These are phyloP conservation scores for Neopelma chrysocephalum DNA, from an alignment of 2,797 vertebrate species.

Conservation along the genomic window DNA sequence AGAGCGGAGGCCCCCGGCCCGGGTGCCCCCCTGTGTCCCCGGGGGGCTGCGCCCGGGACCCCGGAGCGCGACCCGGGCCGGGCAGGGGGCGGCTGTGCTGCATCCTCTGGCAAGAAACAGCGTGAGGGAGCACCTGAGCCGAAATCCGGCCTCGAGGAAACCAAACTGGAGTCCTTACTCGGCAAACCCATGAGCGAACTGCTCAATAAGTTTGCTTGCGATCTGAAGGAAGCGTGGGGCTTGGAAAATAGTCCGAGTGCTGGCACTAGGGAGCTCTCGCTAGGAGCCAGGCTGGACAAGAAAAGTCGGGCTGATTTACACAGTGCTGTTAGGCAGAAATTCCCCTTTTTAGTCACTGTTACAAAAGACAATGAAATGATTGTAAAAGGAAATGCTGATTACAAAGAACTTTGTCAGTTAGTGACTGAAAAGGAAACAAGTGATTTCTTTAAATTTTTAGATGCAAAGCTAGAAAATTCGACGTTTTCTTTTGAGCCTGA, in stretches of 20 bases:
- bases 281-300: constrained; percentile 86
- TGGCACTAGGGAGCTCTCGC: constrained; percentile 66
- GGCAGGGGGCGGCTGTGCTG: neutral
- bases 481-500: constrained; percentile 88
- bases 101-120: neutral
- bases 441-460: constrained; percentile 91
- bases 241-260: neutral
- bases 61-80: neutral
- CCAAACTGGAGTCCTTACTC: constrained; percentile 75
- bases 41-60: accelerated
- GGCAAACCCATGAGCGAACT: constrained; percentile 73
- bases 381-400: constrained; percentile 85
- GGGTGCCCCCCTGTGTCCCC: neutral
- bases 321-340: constrained; percentile 83
- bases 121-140: neutral
- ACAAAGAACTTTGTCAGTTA: constrained; percentile 83
- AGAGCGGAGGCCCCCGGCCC: neutral
- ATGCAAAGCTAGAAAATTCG: constrained; percentile 85
- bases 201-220: constrained; percentile 80
- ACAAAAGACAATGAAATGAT: constrained; percentile 86
- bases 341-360: constrained; percentile 88
- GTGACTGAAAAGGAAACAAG: constrained; percentile 87
- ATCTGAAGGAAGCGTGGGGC: constrained; percentile 66
- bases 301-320: constrained; percentile 84
- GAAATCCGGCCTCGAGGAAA: neutral